These are phyloP conservation scores for Carterocephalus palaemon DNA, from an alignment of 2,888 invertebrate genomes.

Conservation along the genomic window DNA sequence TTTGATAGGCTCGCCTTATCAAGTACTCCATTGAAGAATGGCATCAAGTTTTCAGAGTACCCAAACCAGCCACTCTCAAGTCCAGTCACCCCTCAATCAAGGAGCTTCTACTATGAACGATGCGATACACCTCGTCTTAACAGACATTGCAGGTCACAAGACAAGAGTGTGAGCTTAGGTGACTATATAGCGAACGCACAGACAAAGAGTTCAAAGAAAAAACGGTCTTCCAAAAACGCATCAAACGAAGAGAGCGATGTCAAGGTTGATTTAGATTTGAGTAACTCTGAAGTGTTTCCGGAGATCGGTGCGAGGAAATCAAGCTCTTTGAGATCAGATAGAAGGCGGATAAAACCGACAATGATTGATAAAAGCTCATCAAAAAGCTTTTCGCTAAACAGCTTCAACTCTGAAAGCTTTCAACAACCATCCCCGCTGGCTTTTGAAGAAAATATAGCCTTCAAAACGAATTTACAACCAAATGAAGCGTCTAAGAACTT, in stretches of 20 bases:
- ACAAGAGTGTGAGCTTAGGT: constrained; percentile 60
- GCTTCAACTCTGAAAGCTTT: constrained; percentile 58
- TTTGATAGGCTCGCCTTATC: constrained; percentile 53
- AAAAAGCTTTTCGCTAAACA: constrained; percentile 59
- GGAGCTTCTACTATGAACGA: constrained; percentile 52
- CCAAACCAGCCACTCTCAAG: constrained; percentile 46
- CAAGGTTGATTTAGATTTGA: constrained; percentile 56
- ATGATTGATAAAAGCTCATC: constrained; percentile 53
- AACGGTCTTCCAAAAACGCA: constrained; percentile 45
- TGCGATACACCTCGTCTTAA: constrained; percentile 61
- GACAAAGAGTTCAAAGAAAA: constrained; percentile 55
- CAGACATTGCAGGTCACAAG: constrained; percentile 54
- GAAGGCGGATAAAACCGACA: constrained; percentile 76
- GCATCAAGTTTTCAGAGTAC: constrained; percentile 44
- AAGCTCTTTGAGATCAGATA: constrained; percentile 55
- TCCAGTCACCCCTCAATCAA: constrained; percentile 54
- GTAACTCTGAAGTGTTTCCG: constrained; percentile 64
- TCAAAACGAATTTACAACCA: constrained; percentile 54
- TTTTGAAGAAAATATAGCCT: constrained; percentile 60
- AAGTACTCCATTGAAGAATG: constrained; percentile 66
- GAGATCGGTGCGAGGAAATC: constrained; percentile 65
- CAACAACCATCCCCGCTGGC: constrained; percentile 51
- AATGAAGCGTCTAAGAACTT: constrained; percentile 55
- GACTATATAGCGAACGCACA: constrained; percentile 57
- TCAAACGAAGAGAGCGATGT: constrained; percentile 53